Evolutionary conservation across 2,888 invertebrate genomes (phyloP), one percentile per base, ranked within the genome.

Genomic region (Cabera pusaria): DNA sequence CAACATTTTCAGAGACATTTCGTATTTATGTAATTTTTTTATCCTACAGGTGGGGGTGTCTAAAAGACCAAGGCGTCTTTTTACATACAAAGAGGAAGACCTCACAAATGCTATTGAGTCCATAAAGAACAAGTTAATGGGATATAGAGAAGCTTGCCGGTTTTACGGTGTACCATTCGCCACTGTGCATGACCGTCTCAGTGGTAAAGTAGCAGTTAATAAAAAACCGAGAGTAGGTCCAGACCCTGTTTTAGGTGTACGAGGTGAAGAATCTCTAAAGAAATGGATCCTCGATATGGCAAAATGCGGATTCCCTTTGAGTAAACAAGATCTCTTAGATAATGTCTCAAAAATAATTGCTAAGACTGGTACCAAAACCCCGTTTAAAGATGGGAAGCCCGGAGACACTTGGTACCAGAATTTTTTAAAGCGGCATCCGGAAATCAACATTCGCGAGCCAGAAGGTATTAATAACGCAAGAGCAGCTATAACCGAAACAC

Each of bases 261-360:
- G 22, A 40, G 27, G 47, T 49, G 49, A 50, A 20, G 39, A 55
- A 35, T 49, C 45, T 21, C 35, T 51, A 33, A 45, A 42, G 5
- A 47, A 49, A 12, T 51, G 51, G 25, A 21, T 54, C 19, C 21
- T 34, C 18, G 6, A 34, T 6, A 16, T 34, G n/a, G 32, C 34
- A 4, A 41, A 29, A 35, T 25, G 35, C 20, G 25, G 35, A 2
- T 31, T 41, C 12, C 34, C 26, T n/a, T n/a, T 29, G 4, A 35
- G 35, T 16, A 41, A 41, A 17, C 7, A 24, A 16, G 41, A 41
- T 6, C 24, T 24, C 6, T 14, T 24, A 24, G 11, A 26, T 17
- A 26, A 16, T 9, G 26, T 26, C 0, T n/a, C 16, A 26, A 26
- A 8, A 26, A 9, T 8, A 1, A 6, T 21, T 1, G 8, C 7